A percentile compares a stretch with the other conserved stretches of the same genome.
phyloP scores from a whole-genome alignment of 2,888 invertebrate genomes.

The Leptinotarsa haldemani region DNA sequence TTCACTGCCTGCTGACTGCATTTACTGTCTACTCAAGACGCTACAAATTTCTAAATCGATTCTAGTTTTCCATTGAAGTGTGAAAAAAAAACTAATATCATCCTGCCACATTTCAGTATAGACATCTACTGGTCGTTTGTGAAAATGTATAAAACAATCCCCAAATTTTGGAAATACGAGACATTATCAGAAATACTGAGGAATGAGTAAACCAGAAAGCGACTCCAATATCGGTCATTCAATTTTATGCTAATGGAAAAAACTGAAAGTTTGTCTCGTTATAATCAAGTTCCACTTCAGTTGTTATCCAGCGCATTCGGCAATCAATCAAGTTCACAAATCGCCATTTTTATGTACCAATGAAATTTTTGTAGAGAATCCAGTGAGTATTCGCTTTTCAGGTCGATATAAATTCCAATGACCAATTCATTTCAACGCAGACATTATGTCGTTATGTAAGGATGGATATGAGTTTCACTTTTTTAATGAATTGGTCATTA shows the following conservation, averaged over 20 bases:
- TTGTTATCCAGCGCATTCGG: not conserved
- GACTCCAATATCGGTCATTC: not conserved
- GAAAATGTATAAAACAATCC: too few species aligned
- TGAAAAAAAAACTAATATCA: too few species aligned
- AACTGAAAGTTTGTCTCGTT: not conserved
- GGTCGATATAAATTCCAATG: slow-evolving; percentile 5
- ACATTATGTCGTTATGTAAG: slow-evolving; percentile 12
- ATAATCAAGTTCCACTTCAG: slow-evolving; percentile 8
- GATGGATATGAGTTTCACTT: slow-evolving; percentile 17
- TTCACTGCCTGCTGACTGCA: too few species aligned
- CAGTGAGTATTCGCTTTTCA: not conserved
- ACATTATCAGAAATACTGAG: too few species aligned
- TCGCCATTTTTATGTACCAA: slow-evolving; percentile 8
- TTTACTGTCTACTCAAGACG: too few species aligned
- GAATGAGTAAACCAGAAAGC: too few species aligned
- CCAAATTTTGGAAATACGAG: too few species aligned
- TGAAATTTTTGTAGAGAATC: not conserved
- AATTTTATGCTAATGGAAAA: not conserved
- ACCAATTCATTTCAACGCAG: not conserved
- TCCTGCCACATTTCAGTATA: too few species aligned
- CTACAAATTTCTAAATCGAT: too few species aligned
- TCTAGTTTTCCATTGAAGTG: too few species aligned
- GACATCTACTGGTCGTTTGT: too few species aligned
- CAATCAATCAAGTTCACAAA: slow-evolving; percentile 10
- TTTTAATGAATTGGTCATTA: not conserved